Evolutionary conservation across 2,113 vertebrate genomes (phyloP), one percentile per base, ranked within the genome.

Genomic region (Condylura cristata): DNA sequence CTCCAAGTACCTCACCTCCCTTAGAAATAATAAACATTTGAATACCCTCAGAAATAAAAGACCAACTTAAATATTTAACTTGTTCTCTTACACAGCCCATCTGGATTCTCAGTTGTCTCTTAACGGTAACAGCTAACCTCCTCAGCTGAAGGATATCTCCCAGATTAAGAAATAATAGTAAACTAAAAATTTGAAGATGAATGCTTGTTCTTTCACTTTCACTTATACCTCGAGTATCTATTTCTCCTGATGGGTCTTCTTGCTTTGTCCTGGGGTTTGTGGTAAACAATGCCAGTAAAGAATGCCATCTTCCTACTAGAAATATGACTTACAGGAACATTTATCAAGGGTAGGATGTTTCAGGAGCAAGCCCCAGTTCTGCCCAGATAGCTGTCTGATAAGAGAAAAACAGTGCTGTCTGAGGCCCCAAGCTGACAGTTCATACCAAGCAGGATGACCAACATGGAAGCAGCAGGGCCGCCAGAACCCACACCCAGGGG

Each of bases 261-360:
- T 68, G 46, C 80, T 11, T 32, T 48, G 6, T 41, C 58, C 30
- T 75, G 2, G 70, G 5, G 8, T 34, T 41, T 70, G 51, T 5
- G 72, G 30, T 81, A 6, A 12, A 84, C 17, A 85, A 85, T 16
- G 17, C 1, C 51, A 34, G 0, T n/a, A 3, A 51, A 24, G 17
- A 14, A 66, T 13, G 17, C 0, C 53, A 22, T 63, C 24, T 80
- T 71, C 37, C 30, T 90, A 2, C 12, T 70, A 9, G 30, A 93
- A 86, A 83, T 60, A 75, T 2, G 39, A 30, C 32, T 86, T 16
- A 24, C 58, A 10, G 26, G 22, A 63, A 89, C 28, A 74, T 24
- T 89, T 90, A 78, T 74, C 83, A 86, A 89, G 32, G 16, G 32
- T 58, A 58, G 41, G n/a, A 48, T 44, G 48, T 80, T 89, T 93